Base-by-base conservation (phyloP, 1,140 invertebrate species). In the Daktulosphaira vitifoliae region DNA sequence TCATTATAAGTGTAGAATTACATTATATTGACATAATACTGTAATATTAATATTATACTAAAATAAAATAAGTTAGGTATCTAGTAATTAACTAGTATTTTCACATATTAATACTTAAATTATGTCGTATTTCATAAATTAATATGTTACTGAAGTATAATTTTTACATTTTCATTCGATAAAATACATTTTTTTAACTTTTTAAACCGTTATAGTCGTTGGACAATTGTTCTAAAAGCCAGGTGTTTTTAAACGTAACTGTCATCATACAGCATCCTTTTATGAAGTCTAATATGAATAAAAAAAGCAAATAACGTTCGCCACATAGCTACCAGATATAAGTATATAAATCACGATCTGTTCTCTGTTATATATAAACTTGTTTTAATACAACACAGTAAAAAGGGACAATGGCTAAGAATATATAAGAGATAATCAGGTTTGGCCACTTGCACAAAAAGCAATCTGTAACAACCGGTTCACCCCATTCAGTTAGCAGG, bases 401-500 rank as follows among this genome's bases (percentile, higher is more conserved):
- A 59, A 25, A 59, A 59, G 11, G 42, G 54, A 59, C 54, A 13
- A 16, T 16, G 39, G n/a, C 5, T 4, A 44, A 44, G 9, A 44
- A 48, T 26, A 22, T 26, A 42, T 46, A 62, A 48, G 42, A 62
- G 56, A 62, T 62, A 62, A 62, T 62, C 56, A 62, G 56, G 56
- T 62, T 62, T 62, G 56, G 56, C 42, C 56, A 33, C 56, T 62
- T 22, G 56, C 15, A 33, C 29, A 33, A 33, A 33, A 33, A 11
- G 29, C 5, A 33, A 33, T 33, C 29, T 33, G 29, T 33, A 11
- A 33, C 11, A 15, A 44, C 39, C 39, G 39, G 39, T 44, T 33
- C n/a, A 15, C 39, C 39, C 33, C 5, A 33, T 5, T 11, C 29
- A 11, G 29, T 33, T 33, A 6, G 5, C 29, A 33, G 29, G 29